A percentile compares a stretch with the other conserved stretches of the same genome.
phyloP scores from a whole-genome alignment of 1,140 invertebrate species.

The Formica exsecta region DNA sequence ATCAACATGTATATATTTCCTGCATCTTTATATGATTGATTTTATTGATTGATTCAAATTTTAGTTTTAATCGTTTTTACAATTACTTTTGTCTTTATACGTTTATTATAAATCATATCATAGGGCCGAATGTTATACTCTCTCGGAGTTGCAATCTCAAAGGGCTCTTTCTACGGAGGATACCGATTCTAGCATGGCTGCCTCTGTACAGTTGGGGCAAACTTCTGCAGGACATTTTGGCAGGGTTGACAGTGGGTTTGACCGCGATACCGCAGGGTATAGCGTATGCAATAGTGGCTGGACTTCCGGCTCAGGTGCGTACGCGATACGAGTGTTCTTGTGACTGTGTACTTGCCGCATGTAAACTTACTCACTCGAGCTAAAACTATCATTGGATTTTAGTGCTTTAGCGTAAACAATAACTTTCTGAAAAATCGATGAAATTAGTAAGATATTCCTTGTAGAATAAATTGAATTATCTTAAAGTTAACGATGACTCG shows the following conservation, averaged over 20 bases:
- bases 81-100: neutral
- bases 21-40: neutral
- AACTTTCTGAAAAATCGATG: neutral
- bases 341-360: neutral
- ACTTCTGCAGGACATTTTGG: slow-evolving; percentile 87
- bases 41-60: neutral
- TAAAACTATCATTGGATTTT: slow-evolving; percentile 26
- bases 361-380: neutral
- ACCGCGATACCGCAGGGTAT: slow-evolving; percentile 91
- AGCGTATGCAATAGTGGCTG: slow-evolving; percentile 90
- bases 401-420: neutral
- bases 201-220: slow-evolving; percentile 86
- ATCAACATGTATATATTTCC: slow-evolving; percentile 21
- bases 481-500: neutral
- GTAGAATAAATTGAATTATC: neutral
- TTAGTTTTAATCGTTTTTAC: neutral
- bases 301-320: slow-evolving; percentile 87
- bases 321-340: slow-evolving; percentile 30
- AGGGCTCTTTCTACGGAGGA: slow-evolving; percentile 77
- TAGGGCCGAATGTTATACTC: slow-evolving; percentile 39
- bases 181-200: slow-evolving; percentile 87
- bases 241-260: slow-evolving; percentile 90
- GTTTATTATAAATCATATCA: slow-evolving; percentile 29
- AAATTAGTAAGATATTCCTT: neutral
- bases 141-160: slow-evolving; percentile 71